Conservation (phyloP, 2,888 invertebrate species). For the Cinara cedri region DNA sequence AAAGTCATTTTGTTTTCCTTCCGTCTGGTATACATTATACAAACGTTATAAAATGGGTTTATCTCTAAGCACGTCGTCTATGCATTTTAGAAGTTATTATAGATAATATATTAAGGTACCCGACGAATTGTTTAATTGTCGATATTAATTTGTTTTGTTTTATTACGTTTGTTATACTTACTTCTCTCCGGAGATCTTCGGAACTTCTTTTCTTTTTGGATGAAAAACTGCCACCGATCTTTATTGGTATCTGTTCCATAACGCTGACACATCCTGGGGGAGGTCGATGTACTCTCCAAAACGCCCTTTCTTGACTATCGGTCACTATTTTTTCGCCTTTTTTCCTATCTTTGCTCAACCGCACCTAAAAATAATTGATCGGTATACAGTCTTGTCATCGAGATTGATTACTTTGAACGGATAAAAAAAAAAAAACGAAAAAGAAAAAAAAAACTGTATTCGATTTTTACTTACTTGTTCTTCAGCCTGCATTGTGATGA, state of each 20-base stretch:
- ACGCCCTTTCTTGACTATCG: slow-evolving; percentile 96
- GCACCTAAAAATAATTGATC: slow-evolving; percentile 69
- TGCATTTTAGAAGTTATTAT: no score
- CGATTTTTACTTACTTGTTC: slow-evolving; percentile 81
- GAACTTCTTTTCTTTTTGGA: slow-evolving; percentile 68
- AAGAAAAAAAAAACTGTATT: slow-evolving; percentile 59
- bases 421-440: slow-evolving; percentile 61
- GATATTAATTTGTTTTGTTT: not conserved
- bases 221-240: slow-evolving; percentile 59
- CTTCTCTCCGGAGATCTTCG: slow-evolving; percentile 81
- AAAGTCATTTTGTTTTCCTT: no score
- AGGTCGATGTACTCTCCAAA: slow-evolving; percentile 95
- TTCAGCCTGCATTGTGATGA: slow-evolving; percentile 94
- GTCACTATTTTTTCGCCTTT: slow-evolving; percentile 95
- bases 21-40: no score
- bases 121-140: no score
- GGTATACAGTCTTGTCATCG: not conserved
- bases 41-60: no score
- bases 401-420: slow-evolving; percentile 38
- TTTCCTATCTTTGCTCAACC: slow-evolving; percentile 90
- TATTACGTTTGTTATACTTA: slow-evolving; percentile 64
- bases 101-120: no score
- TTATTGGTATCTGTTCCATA: slow-evolving; percentile 82
- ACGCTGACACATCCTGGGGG: slow-evolving; percentile 86
- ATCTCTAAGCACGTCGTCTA: no score